Conservation (phyloP, 2,797 vertebrate genomes). For the Staurois parvus region DNA sequence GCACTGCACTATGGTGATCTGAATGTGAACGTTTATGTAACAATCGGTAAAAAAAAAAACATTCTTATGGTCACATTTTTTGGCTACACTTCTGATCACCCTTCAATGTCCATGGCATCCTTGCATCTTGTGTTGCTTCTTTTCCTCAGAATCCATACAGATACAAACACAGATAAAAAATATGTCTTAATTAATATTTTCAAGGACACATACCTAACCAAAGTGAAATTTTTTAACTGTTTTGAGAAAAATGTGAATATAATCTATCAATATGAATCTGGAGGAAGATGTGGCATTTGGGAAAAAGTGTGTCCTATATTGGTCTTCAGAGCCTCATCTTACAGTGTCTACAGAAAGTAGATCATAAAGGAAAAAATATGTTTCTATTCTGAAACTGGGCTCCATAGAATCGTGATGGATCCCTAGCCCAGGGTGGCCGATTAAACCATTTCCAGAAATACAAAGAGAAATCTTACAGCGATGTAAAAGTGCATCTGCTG, state of each 20-base stretch:
- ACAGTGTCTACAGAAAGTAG: conserved; percentile 8
- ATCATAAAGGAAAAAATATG: conserved; percentile 6
- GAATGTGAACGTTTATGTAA: no score
- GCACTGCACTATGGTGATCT: no score
- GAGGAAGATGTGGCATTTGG: conserved; percentile 16
- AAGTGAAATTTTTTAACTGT: not conserved
- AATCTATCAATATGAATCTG: conserved; percentile 9
- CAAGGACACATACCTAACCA: conserved; percentile 20
- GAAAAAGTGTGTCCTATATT: conserved; percentile 35
- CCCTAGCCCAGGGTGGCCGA: conserved; percentile 14
- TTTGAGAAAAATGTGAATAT: not conserved
- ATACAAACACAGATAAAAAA: not conserved
- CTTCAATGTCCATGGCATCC: no score
- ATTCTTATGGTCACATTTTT: no score
- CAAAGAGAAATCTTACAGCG: conserved; percentile 17
- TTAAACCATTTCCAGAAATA: conserved; percentile 36
- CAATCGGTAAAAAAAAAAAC: no score
- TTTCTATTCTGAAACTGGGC: conserved; percentile 1
- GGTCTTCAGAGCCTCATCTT: conserved; percentile 29
- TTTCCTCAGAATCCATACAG: no score
- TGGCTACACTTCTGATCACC: no score
- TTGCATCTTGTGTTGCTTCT: no score
- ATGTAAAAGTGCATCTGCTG: conserved; percentile 27
- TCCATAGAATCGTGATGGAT: not conserved
- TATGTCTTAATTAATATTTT: not conserved